phyloP scores from a whole-genome alignment of 1,140 invertebrate species.

The Bicyclus anynana region DNA sequence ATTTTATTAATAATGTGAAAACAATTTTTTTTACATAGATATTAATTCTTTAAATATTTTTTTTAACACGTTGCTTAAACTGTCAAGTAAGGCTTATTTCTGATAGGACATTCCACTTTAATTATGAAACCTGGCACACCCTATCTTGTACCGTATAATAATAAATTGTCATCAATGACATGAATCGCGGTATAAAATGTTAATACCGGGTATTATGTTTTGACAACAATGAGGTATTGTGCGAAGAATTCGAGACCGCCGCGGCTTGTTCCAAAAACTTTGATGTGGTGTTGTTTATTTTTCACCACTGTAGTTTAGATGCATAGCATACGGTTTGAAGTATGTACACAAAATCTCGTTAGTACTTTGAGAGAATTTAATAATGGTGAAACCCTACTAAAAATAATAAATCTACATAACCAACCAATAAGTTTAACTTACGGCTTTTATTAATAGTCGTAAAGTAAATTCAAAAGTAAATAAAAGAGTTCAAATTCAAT shows the following conservation, averaged over 20 bases:
- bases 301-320: conserved; percentile 29
- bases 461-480: too few species aligned
- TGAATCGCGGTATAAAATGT: conserved; percentile 69
- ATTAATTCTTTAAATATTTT: too few species aligned
- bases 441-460: too few species aligned
- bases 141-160: conserved; percentile 37
- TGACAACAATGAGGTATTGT: conserved; percentile 71
- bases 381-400: too few species aligned
- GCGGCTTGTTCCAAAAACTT: conserved; percentile 42
- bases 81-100: too few species aligned
- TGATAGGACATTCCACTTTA: neutral
- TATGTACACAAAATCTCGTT: conserved; percentile 1
- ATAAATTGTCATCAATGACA: conserved; percentile 74
- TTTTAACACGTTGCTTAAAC: too few species aligned
- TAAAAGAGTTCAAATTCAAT: too few species aligned
- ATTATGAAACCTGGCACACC: neutral
- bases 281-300: conserved; percentile 46
- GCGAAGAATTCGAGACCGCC: conserved; percentile 51
- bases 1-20: too few species aligned
- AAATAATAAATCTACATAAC: too few species aligned
- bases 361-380: too few species aligned
- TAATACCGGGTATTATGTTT: conserved; percentile 72
- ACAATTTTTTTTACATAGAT: too few species aligned
- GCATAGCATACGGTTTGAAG: conserved; percentile 25
- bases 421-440: too few species aligned